Evolutionary conservation across 1,140 invertebrate genomes (phyloP).

Genomic region (Cecropterus lyciades): DNA sequence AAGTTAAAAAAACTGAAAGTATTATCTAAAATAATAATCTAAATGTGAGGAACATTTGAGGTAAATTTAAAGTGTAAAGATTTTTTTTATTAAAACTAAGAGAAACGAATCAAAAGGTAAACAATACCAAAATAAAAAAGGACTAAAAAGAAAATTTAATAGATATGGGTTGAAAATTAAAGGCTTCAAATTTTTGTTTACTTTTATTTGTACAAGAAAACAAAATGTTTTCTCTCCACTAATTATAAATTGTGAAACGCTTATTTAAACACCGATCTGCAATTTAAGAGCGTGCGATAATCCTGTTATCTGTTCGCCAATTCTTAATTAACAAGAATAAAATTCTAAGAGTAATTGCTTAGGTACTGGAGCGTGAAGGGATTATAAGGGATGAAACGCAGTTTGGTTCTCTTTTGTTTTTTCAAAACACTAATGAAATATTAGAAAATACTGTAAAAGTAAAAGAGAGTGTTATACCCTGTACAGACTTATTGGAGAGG

Average conservation of each 20-base stretch:
- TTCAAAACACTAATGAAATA: constrained; percentile 38
- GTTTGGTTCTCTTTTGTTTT: constrained; percentile 54
- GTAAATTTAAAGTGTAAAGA: no score
- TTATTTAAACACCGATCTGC: constrained; percentile 59
- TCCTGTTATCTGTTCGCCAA: constrained; percentile 66
- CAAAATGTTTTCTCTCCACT: constrained; percentile 37
- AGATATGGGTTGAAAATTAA: constrained; percentile 7
- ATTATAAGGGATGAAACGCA: constrained; percentile 63
- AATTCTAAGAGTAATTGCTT: constrained; percentile 67
- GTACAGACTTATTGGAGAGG: no score
- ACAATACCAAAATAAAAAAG: neutral
- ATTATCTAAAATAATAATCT: no score
- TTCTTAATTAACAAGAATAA: constrained; percentile 78
- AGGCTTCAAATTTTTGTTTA: constrained; percentile 28
- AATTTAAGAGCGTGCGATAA: constrained; percentile 73
- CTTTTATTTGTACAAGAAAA: constrained; percentile 32
- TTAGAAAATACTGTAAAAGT: no score
- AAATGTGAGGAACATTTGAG: no score
- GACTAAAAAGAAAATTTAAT: neutral
- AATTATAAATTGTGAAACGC: constrained; percentile 49
- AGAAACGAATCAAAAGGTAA: neutral
- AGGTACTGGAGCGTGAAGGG: constrained; percentile 60
- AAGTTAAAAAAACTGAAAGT: no score
- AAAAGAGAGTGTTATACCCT: no score
- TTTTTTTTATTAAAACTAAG: no score